Evolutionary conservation across 2,888 invertebrate genomes (phyloP), one percentile per base, ranked within the genome.

Genomic region (Hermaeophaga mercurialis): DNA sequence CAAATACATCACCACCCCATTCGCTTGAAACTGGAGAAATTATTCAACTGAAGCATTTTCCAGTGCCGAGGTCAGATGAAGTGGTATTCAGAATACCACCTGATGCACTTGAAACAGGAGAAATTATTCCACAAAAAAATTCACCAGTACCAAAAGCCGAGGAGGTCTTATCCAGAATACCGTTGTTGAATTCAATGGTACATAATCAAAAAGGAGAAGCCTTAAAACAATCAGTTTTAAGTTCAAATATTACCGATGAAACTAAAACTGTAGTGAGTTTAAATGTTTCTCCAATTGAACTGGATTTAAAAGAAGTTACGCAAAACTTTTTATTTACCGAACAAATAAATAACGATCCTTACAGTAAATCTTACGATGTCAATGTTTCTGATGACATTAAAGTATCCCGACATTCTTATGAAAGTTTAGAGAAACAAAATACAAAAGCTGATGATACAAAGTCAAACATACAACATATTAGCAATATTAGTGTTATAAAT

Each of bases 361-460:
- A 58, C n/a, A 46, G 60, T 9, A 67, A 68, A 55, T 49, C 67
- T 9, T 82, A 82, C 54, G 84, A 84, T 59, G 84, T 83, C 0
- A 85, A 85, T 61, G 80, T 85, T 58, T 83, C 85, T 5, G 85
- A 85, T 70, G 85, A 85, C 67, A 77, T 85, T 56, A 85, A 85
- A 77, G 84, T 85, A 9, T 84, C 85, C 1, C 78, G 84, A 36
- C 83, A 82, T 69, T 80, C 84, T 5, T 80, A 84, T 58, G 85
- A 84, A 33, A 84, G 83, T 63, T 75, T 85, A 65, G 87, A 87
- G 68, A 77, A 84, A 63, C 83, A 85, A 1, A 85, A 56, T 18
- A 55, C 59, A 8, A 65, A 57, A 52, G 61, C 61, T 3, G 70
- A 69, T 44, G 68, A 66, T 38, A 65, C 68, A 6, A 75, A 74